Evolutionary conservation across 2,113 vertebrate genomes (phyloP).

Genomic region (Cyanocitta stelleri): DNA sequence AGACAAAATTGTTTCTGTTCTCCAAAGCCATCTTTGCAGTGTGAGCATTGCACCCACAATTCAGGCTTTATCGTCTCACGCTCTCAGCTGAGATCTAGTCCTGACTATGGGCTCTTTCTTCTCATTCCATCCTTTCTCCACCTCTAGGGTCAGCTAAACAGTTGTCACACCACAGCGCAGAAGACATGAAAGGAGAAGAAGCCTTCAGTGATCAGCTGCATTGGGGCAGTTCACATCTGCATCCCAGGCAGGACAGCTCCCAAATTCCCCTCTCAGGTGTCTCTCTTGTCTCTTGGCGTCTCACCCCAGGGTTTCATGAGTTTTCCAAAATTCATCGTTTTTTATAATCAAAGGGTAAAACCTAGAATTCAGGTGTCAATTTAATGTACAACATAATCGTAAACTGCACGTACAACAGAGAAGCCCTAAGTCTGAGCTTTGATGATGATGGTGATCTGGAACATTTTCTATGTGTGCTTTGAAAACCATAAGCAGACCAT

Average conservation of each 20-base stretch:
- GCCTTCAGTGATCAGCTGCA: neutral
- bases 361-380: neutral
- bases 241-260: neutral
- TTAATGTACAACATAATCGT: neutral
- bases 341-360: neutral
- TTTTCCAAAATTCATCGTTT: neutral
- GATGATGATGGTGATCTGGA: neutral
- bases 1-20: neutral
- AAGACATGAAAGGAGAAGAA: neutral
- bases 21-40: neutral
- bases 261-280: neutral
- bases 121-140: neutral
- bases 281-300: neutral
- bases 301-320: neutral
- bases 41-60: accelerated
- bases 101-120: neutral
- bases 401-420: neutral
- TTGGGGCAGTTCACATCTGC: neutral
- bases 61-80: neutral
- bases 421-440: neutral
- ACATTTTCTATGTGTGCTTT: neutral
- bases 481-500: neutral
- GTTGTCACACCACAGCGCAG: neutral
- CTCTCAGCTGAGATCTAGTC: neutral
- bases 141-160: neutral